Evolutionary conservation across 1,140 invertebrate species (phyloP).

Genomic region (Chlorops oryzae): DNA sequence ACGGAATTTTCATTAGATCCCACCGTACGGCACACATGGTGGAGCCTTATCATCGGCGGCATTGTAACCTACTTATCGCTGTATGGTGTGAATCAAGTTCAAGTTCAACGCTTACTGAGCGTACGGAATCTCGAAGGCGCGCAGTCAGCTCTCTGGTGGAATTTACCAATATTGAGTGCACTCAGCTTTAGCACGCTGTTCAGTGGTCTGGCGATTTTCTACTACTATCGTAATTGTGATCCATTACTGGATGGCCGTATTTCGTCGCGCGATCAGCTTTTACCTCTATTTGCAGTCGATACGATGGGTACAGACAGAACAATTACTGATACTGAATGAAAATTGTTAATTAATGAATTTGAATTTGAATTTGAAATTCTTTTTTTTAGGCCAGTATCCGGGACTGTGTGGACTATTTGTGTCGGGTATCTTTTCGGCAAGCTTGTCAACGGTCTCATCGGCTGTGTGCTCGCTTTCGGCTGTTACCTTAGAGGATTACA

Average conservation of each 20-base stretch:
- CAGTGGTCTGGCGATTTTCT: conserved; percentile 72
- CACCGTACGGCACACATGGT: conserved; percentile 68
- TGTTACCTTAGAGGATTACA: conserved; percentile 77
- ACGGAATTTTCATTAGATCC: conserved; percentile 61
- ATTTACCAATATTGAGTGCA: conserved; percentile 61
- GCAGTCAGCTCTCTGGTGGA: conserved; percentile 61
- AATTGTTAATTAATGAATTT: background rate
- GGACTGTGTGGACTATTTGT: conserved; percentile 79
- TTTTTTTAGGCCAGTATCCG: conserved; percentile 50
- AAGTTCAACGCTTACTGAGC: conserved; percentile 81
- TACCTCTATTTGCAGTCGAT: conserved; percentile 75
- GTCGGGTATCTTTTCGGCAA: conserved; percentile 75
- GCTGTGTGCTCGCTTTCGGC: conserved; percentile 76
- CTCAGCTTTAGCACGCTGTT: conserved; percentile 67
- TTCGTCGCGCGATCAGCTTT: conserved; percentile 52
- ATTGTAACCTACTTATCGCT: conserved; percentile 67
- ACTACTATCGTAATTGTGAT: conserved; percentile 70
- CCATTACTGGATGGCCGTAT: conserved; percentile 56
- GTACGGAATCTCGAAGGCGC: conserved; percentile 64
- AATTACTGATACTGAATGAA: background rate
- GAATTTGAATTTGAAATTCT: background rate
- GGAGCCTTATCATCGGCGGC: conserved; percentile 66
- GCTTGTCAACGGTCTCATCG: conserved; percentile 78
- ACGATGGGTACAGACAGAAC: conserved; percentile 52
- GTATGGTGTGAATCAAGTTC: conserved; percentile 76